Evolutionary conservation across 2,888 invertebrate genomes (phyloP), one percentile per base, ranked within the genome.

Genomic region (Nemapogon koenigi): DNA sequence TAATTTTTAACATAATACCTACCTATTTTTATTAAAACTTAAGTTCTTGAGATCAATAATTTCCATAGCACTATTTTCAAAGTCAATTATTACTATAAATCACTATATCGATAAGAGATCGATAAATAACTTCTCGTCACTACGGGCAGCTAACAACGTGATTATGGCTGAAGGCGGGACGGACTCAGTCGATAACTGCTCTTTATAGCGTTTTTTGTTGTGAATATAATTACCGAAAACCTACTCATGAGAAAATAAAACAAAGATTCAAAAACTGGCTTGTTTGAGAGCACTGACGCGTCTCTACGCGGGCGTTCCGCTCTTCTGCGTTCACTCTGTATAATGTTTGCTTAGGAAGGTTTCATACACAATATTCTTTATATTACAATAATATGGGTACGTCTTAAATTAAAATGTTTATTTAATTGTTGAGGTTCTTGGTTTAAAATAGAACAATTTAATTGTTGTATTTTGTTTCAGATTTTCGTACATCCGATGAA

Each of bases 161-260:
- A 67, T 70, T 64, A 68, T 59, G 56, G 63, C 54, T 49, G 50
- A 51, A 56, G 69, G 64, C 61, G 64, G 57, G 57, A 52, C 56
- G 43, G 51, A 48, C 50, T 53, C 51, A 59, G 56, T 61, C 65
- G 56, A 60, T 64, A 64, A 62, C 59, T 50, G 50, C 60, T 60
- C 54, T 57, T 56, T 55, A 54, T 47, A 49, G 48, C 51, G 50
- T 52, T 49, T 32, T 38, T 32, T 38, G 53, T 52, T 53, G 53
- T 54, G 57, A 58, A 59, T 53, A 57, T 58, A 62, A 66, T 66
- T 64, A 60, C 53, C 52, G 51, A 49, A 60, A 61, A 60, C 49
- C 52, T 58, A 58, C 54, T 57, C 59, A 62, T 63, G 62, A 57
- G 64, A 64, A 62, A 58, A 56, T 55, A 53, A 55, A 57, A 55